A percentile compares a stretch with the other conserved stretches of the same genome.
Conservation (phyloP, 2,888 invertebrate genomes). For the Phanerotoma sp. region DNA sequence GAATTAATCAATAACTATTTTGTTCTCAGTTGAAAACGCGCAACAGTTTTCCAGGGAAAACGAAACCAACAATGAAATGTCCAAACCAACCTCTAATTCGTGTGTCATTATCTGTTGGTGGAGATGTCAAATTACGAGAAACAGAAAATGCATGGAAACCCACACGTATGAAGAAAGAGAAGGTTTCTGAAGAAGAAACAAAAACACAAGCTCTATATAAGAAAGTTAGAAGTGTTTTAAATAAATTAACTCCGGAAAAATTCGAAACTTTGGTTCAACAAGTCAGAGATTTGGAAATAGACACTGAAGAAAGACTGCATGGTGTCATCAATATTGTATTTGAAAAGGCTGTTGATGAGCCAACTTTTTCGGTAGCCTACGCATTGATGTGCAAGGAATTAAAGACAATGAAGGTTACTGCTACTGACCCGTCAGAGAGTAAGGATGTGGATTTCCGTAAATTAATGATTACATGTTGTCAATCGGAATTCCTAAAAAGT, state of each 20-base stretch:
- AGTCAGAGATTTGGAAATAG: constrained; percentile 1
- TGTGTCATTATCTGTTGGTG: constrained; percentile 70
- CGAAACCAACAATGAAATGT: too few relatives aligned
- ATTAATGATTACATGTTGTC: constrained; percentile 80
- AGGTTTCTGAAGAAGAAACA: constrained; percentile 24
- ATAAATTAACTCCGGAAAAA: constrained; percentile 7
- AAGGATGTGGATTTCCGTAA: constrained; percentile 68
- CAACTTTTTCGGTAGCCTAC: not conserved
- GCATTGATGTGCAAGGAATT: constrained; percentile 9
- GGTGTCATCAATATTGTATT: constrained; percentile 4
- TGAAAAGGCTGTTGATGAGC: constrained; percentile 4
- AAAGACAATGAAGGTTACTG: constrained; percentile 62
- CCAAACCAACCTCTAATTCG: constrained; percentile 58
- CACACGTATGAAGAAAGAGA: constrained; percentile 60
- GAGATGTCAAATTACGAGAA: constrained; percentile 82
- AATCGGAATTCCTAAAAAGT: constrained; percentile 85
- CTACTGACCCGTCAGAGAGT: constrained; percentile 23
- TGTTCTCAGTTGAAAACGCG: too few relatives aligned
- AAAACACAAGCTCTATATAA: constrained; percentile 39
- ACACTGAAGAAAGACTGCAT: not conserved
- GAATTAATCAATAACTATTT: too few relatives aligned
- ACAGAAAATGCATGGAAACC: constrained; percentile 93
- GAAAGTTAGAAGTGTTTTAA: constrained; percentile 1
- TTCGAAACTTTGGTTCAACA: constrained; percentile 7
- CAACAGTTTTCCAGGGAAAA: too few relatives aligned